Conservation (phyloP, 1,140 invertebrate species). For the Prorops nasuta region DNA sequence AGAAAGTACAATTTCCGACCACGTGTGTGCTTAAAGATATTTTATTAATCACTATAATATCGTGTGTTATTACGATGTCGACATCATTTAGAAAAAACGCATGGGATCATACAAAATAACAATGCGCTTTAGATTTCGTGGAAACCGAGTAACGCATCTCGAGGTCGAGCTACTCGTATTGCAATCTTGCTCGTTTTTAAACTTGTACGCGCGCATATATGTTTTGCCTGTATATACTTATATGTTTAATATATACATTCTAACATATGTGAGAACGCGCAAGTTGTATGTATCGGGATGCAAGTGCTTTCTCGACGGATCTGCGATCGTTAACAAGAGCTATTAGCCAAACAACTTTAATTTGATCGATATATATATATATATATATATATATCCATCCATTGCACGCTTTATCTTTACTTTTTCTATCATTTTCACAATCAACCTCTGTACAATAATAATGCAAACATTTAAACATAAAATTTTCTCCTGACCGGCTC, state of each 20-base stretch:
- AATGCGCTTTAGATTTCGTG: constrained; percentile 48
- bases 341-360: no score
- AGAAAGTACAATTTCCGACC: no score
- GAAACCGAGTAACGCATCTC: constrained; percentile 43
- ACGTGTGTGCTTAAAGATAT: constrained; percentile 32
- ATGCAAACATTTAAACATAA: neutral
- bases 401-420: no score
- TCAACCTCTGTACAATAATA: neutral
- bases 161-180: constrained; percentile 14
- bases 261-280: no score
- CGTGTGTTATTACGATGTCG: constrained; percentile 40
- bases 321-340: no score
- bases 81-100: constrained; percentile 49
- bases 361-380: no score
- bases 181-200: constrained; percentile 1
- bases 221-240: no score
- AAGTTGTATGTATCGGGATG: no score
- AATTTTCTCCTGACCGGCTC: neutral
- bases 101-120: constrained; percentile 54
- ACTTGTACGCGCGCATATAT: constrained; percentile 11
- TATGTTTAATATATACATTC: no score
- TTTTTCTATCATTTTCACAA: no score
- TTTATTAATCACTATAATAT: constrained; percentile 46
- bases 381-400: no score
- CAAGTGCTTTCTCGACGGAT: no score